Conservation (phyloP, 2,797 vertebrate genomes). For the Yasuhikotakia modesta region DNA sequence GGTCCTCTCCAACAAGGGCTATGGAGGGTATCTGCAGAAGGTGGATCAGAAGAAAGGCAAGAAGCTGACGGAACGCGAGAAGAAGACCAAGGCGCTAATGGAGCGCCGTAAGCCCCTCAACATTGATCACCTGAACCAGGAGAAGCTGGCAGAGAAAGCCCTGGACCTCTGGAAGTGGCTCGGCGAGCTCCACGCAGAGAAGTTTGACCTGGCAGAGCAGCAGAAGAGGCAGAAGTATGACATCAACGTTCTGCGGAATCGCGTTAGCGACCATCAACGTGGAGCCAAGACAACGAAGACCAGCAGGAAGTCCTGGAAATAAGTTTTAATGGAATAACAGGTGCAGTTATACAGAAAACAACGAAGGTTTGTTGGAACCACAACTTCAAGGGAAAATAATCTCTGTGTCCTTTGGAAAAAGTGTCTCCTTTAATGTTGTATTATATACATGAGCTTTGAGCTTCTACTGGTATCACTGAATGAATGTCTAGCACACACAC, state of each 20-base stretch:
- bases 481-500: neutral
- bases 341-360: conserved; percentile 2
- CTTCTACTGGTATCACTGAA: neutral
- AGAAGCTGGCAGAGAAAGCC: conserved; percentile 79
- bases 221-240: conserved; percentile 82
- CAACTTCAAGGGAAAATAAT: no score
- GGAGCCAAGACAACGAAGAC: conserved; percentile 75
- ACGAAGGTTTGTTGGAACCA: neutral
- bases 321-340: conserved; percentile 17
- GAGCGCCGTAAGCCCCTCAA: conserved; percentile 79
- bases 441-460: neutral
- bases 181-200: conserved; percentile 76
- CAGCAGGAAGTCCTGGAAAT: conserved; percentile 75
- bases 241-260: conserved; percentile 76
- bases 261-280: conserved; percentile 80
- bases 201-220: conserved; percentile 78
- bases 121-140: conserved; percentile 80
- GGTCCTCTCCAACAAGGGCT: conserved; percentile 79
- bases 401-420: neutral
- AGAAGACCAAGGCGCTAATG: conserved; percentile 79
- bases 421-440: neutral
- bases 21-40: conserved; percentile 80
- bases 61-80: conserved; percentile 79
- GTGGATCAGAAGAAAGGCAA: conserved; percentile 81
- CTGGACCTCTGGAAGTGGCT: conserved; percentile 79